These are phyloP conservation scores for Spodoptera exigua DNA, from an alignment of 2,888 invertebrate species.

Conservation along the genomic window DNA sequence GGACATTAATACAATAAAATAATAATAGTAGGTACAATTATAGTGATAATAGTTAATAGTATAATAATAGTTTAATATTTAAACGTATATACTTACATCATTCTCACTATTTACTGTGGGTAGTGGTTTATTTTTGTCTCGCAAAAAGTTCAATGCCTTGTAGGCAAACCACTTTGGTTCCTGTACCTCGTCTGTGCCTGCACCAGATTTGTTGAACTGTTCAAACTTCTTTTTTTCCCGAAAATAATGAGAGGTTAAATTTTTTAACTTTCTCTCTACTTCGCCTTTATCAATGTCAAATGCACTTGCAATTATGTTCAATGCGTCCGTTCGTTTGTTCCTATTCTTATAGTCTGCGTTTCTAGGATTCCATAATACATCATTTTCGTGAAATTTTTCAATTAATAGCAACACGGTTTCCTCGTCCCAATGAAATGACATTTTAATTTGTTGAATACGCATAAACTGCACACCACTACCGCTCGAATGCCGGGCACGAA, in stretches of 20 bases:
- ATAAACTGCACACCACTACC: slow-evolving; percentile 18
- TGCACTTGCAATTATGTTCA: slow-evolving; percentile 27
- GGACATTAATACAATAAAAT: no score
- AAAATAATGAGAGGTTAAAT: slow-evolving; percentile 19
- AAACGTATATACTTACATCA: slow-evolving; percentile 16
- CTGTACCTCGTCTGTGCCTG: slow-evolving; percentile 24
- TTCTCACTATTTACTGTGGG: slow-evolving; percentile 27
- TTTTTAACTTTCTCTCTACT: slow-evolving; percentile 18
- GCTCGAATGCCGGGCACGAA: slow-evolving; percentile 18
- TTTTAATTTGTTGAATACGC: slow-evolving; percentile 17
- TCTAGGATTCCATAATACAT: slow-evolving; percentile 39
- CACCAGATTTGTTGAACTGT: slow-evolving; percentile 35
- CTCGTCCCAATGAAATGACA: slow-evolving; percentile 23
- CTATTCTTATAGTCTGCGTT: slow-evolving; percentile 36
- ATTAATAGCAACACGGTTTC: slow-evolving; percentile 30
- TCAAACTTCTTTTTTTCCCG: slow-evolving; percentile 32
- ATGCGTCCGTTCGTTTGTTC: slow-evolving; percentile 32
- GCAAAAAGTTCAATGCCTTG: no score
- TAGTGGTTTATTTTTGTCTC: slow-evolving; percentile 38
- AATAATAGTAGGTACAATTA: no score
- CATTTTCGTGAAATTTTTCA: slow-evolving; percentile 37
- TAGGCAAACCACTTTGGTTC: slow-evolving; percentile 43
- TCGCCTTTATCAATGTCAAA: slow-evolving; percentile 20
- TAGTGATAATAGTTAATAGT: no score
- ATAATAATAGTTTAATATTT: no score